These are phyloP conservation scores for Thumatha senex DNA, from an alignment of 2,888 invertebrate species.

Conservation along the genomic window DNA sequence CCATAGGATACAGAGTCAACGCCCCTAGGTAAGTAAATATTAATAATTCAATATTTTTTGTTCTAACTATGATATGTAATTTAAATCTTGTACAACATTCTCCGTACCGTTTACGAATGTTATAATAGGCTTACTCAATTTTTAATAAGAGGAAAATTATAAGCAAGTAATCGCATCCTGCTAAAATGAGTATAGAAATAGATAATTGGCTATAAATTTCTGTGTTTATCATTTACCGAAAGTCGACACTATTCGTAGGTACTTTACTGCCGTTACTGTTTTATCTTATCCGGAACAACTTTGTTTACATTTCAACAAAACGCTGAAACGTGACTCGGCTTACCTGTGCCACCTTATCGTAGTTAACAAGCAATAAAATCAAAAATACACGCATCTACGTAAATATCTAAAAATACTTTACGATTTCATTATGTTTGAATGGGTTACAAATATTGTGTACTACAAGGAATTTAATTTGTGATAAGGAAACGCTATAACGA, in stretches of 20 bases:
- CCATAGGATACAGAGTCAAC: slow-evolving; percentile 84
- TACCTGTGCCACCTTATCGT: slow-evolving; percentile 75
- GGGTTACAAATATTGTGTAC: background rate
- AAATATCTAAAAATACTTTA: slow-evolving; percentile 20
- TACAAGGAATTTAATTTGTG: background rate
- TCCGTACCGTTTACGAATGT: background rate
- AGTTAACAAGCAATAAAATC: slow-evolving; percentile 74
- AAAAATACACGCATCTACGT: slow-evolving; percentile 59
- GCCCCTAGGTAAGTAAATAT: slow-evolving; percentile 85
- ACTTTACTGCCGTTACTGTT: slow-evolving; percentile 53
- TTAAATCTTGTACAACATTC: background rate
- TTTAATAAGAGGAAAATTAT: background rate
- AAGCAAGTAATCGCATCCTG: background rate
- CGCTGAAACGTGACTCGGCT: slow-evolving; percentile 75
- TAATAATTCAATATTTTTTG: too few species aligned
- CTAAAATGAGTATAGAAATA: background rate
- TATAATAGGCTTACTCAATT: background rate
- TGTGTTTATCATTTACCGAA: slow-evolving; percentile 54
- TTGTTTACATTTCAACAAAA: slow-evolving; percentile 81
- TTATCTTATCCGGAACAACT: slow-evolving; percentile 82
- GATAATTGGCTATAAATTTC: slow-evolving; percentile 10
- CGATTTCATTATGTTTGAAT: slow-evolving; percentile 1
- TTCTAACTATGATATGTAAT: background rate
- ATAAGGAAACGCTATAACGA: background rate
- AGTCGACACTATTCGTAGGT: slow-evolving; percentile 41